Evolutionary conservation across 2,888 invertebrate species (phyloP).

Genomic region (Caenorhabditis drosophilae): DNA sequence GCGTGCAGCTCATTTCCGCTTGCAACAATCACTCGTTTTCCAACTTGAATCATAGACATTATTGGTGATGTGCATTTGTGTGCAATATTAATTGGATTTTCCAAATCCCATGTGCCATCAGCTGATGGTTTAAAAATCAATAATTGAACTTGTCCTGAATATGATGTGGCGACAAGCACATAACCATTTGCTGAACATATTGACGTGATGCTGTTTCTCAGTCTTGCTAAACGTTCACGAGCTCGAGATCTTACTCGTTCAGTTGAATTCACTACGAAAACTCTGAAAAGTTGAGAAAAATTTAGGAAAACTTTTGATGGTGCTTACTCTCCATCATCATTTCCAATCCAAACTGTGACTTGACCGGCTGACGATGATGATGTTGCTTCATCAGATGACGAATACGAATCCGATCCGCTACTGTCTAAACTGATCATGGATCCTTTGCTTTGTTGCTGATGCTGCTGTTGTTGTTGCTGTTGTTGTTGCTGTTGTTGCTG

Average conservation of each 20-base stretch:
- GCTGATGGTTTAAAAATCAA: conserved; percentile 24
- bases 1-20: conserved; percentile 34
- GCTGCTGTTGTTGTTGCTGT: too few relatives aligned
- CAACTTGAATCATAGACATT: conserved; percentile 35
- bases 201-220: conserved; percentile 40
- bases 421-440: conserved; percentile 26
- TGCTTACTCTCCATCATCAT: conserved; percentile 63
- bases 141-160: conserved; percentile 25
- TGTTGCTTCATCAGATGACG: conserved; percentile 38
- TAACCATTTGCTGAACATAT: conserved; percentile 44
- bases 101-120: conserved; percentile 60
- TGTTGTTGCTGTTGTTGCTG: too few relatives aligned
- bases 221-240: conserved; percentile 49
- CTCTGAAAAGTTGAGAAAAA: conserved; percentile 25
- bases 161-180: conserved; percentile 41
- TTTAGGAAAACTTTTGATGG: not conserved
- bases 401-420: conserved; percentile 41
- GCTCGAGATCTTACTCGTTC: conserved; percentile 55
- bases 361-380: conserved; percentile 45
- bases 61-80: conserved; percentile 40
- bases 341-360: conserved; percentile 63
- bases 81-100: conserved; percentile 41
- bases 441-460: too few relatives aligned
- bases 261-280: conserved; percentile 58
- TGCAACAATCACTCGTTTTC: conserved; percentile 41